Conservation (phyloP, 1,140 invertebrate species). For the Drosophila arawakana region DNA sequence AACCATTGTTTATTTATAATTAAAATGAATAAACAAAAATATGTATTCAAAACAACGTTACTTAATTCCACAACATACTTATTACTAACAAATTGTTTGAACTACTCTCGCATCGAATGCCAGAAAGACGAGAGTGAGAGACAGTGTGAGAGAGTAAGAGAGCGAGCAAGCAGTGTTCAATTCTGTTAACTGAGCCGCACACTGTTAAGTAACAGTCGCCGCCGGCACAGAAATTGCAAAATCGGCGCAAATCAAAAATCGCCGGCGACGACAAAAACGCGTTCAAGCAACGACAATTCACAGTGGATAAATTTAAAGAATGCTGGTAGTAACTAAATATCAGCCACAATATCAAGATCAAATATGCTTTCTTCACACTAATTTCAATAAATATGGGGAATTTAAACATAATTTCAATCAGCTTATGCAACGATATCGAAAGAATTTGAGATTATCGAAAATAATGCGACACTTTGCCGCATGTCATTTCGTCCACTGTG, state of each 20-base stretch:
- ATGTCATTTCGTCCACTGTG: slow-evolving; percentile 47
- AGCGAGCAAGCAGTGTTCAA: slow-evolving; percentile 17
- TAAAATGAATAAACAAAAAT: not conserved
- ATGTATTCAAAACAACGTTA: not conserved
- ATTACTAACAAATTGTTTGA: slow-evolving; percentile 25
- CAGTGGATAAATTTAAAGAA: slow-evolving; percentile 27
- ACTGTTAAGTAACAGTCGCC: slow-evolving; percentile 63
- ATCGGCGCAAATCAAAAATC: slow-evolving; percentile 76
- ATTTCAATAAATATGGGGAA: slow-evolving; percentile 13
- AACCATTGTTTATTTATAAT: too few species aligned
- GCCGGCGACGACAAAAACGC: slow-evolving; percentile 78
- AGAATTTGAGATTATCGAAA: slow-evolving; percentile 4
- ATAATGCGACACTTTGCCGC: not conserved
- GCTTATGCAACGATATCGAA: not conserved
- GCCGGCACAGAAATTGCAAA: slow-evolving; percentile 72
- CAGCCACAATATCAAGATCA: not conserved
- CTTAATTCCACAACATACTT: not conserved
- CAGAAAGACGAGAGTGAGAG: slow-evolving; percentile 6
- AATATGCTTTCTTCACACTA: not conserved
- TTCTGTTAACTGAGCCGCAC: slow-evolving; percentile 40
- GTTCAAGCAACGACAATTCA: slow-evolving; percentile 47
- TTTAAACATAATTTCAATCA: not conserved
- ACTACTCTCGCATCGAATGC: slow-evolving; percentile 33
- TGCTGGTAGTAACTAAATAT: not conserved
- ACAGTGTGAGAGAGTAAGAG: slow-evolving; percentile 15